Evolutionary conservation across 2,888 invertebrate genomes (phyloP).

Genomic region (Dasypolia templi): DNA sequence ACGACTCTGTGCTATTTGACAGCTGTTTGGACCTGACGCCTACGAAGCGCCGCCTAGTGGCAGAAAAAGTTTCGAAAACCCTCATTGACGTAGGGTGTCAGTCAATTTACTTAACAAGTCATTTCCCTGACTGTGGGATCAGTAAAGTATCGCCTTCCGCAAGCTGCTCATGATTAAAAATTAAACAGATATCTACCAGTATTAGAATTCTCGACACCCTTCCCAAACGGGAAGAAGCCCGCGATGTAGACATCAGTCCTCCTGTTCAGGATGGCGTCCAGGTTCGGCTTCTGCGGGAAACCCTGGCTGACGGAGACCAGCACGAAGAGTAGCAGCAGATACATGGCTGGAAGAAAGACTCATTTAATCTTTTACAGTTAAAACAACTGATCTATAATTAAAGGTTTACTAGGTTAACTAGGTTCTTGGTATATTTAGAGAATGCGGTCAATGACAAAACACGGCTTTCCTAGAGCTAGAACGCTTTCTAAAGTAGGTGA

Average conservation of each 20-base stretch:
- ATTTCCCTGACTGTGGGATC: neutral
- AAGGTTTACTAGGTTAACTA: too few relatives aligned
- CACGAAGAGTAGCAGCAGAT: slow-evolving; percentile 68
- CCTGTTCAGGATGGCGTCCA: slow-evolving; percentile 91
- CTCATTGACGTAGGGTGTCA: neutral
- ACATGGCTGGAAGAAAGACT: slow-evolving; percentile 63
- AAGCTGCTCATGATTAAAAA: slow-evolving; percentile 12
- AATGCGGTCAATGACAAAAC: neutral
- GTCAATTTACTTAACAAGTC: neutral
- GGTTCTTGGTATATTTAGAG: neutral
- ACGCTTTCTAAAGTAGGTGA: neutral
- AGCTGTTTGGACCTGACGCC: too few relatives aligned
- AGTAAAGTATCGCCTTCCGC: neutral
- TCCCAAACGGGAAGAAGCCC: slow-evolving; percentile 97
- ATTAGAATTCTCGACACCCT: slow-evolving; percentile 95
- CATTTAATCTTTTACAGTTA: neutral
- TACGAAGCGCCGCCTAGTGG: too few relatives aligned
- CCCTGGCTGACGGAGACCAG: slow-evolving; percentile 69
- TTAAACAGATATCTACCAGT: slow-evolving; percentile 91
- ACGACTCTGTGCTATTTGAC: too few relatives aligned
- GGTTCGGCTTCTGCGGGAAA: slow-evolving; percentile 92
- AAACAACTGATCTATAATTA: neutral
- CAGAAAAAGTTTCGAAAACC: too few relatives aligned
- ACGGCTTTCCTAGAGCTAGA: neutral
- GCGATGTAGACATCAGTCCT: slow-evolving; percentile 97